Evolutionary conservation across 2,888 invertebrate species (phyloP).

Genomic region (Orthonychiurus folsomi): DNA sequence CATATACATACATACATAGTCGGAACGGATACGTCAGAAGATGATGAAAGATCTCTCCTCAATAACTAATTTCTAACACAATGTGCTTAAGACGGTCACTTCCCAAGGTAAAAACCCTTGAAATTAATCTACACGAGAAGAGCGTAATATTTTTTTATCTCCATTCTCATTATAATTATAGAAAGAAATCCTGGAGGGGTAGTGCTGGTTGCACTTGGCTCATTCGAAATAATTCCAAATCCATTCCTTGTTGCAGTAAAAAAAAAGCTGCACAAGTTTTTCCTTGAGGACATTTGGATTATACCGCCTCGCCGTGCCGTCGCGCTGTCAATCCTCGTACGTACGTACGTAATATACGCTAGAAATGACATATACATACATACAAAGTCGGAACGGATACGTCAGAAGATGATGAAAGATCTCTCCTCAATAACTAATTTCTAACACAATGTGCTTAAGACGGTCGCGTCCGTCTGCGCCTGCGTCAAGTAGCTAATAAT

Average conservation of each 20-base stretch:
- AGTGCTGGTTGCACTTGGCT: too few species aligned
- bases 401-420: background rate
- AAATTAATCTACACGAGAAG: background rate
- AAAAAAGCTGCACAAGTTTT: too few species aligned
- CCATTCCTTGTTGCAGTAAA: background rate
- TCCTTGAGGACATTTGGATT: background rate
- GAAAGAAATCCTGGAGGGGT: too few species aligned
- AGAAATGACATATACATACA: background rate
- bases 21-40: too few species aligned
- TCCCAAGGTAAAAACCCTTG: background rate
- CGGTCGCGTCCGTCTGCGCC: background rate
- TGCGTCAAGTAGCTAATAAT: conserved; percentile 12
- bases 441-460: background rate
- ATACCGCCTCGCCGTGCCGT: too few species aligned
- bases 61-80: background rate
- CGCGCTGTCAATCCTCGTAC: too few species aligned
- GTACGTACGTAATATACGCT: too few species aligned
- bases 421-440: background rate
- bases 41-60: background rate
- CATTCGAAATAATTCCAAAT: background rate
- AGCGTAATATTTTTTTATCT: background rate
- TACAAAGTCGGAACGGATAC: background rate
- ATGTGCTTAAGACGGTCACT: background rate
- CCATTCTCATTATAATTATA: background rate
- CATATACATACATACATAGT: background rate